These are phyloP conservation scores for Harpagifer antarcticus DNA, from an alignment of 2,797 vertebrate genomes.

Conservation along the genomic window DNA sequence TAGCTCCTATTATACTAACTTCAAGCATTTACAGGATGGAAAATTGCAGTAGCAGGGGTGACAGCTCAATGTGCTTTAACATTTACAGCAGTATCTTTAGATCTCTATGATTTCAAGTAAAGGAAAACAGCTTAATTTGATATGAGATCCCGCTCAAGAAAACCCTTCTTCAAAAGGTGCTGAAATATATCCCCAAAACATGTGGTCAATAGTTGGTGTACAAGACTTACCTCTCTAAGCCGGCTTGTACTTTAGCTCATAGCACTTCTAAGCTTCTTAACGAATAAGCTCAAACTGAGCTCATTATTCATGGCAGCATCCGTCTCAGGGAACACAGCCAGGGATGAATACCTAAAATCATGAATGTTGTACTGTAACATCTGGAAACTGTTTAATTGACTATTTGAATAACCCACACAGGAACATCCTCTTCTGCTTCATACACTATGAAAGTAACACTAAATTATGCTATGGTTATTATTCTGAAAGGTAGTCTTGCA, in stretches of 20 bases:
- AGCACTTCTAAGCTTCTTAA: conserved; percentile 82
- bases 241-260: conserved; percentile 80
- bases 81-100: conserved; percentile 25
- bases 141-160: conserved; percentile 31
- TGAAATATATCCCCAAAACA: conserved; percentile 59
- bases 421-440: conserved; percentile 4
- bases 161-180: conserved; percentile 34
- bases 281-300: conserved; percentile 78
- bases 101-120: conserved; percentile 32
- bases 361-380: conserved; percentile 41
- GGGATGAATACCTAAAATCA: conserved; percentile 50
- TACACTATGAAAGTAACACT: not conserved
- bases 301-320: conserved; percentile 79
- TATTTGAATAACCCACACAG: conserved; percentile 21
- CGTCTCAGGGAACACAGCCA: conserved; percentile 64
- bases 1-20: conserved; percentile 44
- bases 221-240: conserved; percentile 79
- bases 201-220: conserved; percentile 75
- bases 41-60: conserved; percentile 17
- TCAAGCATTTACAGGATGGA: conserved; percentile 47
- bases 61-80: conserved; percentile 29
- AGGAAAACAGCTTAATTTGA: conserved; percentile 39
- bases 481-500: conserved; percentile 18
- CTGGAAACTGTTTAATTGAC: conserved; percentile 52
- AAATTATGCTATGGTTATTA: conserved; percentile 6